Evolutionary conservation across 1,140 invertebrate species (phyloP), one percentile per base, ranked within the genome.

Genomic region (Nasonia longicornis): DNA sequence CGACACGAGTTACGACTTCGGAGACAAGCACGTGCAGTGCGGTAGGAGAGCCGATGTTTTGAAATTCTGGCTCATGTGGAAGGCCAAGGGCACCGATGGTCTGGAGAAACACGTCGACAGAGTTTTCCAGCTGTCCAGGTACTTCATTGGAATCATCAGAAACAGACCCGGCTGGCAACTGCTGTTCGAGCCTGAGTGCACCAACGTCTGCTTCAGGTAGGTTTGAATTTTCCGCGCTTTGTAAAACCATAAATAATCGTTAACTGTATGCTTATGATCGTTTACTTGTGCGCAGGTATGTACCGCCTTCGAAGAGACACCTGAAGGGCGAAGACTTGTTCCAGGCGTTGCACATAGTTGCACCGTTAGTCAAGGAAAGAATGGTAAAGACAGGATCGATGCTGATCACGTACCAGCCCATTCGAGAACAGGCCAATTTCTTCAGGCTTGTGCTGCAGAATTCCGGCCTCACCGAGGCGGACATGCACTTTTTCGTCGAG

Each of bases 21-120:
- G 98, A 0, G 98, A 99, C 88, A 99, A 98, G 87, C 96, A 98
- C 82, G 94, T 99, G 26, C 95, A 96, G 87, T 98, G 98, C 87
- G 98, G 98, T 0, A 92, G 98, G n/a, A 93, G 97, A 82, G 97
- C 97, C 14, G 98, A 99, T 87, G 96, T 98, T 3, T 92, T 98
- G 69, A 99, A 99, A 88, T 96, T 99, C 86, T 99, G 98, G 98
- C 95, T 97, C 84, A 98, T 98, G 97, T 99, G 98, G 98, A 97
- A 97, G 86, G 96, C 96, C 1, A 98, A 98, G 92, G 97, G 97
- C n/a, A 95, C 93, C 1, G 88, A 91, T 22, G 97, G 97, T 0
- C 92, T 97, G 67, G 94, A 95, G 84, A 92, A 92, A 38, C 96
- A 97, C 87, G 92, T 98, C 16, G 95, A 97, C 81, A 93, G 93